Base-by-base conservation (phyloP, 1,140 invertebrate genomes). In the Brachionus sp. region DNA sequence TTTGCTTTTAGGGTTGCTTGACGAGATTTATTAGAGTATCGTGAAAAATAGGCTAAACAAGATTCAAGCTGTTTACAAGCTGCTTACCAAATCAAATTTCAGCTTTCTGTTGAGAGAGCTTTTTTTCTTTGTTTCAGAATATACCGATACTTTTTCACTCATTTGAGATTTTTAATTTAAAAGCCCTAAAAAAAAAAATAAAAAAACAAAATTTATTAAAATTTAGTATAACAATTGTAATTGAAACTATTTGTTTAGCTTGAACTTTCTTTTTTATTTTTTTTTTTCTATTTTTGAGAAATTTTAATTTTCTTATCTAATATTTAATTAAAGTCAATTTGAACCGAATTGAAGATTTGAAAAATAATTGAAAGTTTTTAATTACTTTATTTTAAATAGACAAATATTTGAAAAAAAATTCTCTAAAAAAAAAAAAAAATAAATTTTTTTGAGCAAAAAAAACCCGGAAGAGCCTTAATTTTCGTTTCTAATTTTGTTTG, bases 1-100 rank as follows among this genome's bases (percentile, higher is more conserved):
- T 37, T 70, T 42, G 66, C 35, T 37, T 37, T 39, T 70, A 37
- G 66, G 29, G 35, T 23, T 70, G 16, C 37, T 37, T 70, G 16
- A 39, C 35, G 13, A 39, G 37, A 39, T 39, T 37, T 39, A 39
- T 70, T 39, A 33, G 5, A 33, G 25, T 66, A 33, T 66, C 29
- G 64, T 13, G 13, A 66, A 66, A 66, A 66, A 13, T 66, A 66
- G 64, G 33, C 64, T 66, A 70, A n/a, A 57, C 50, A 57, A 37
- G 35, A 70, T 19, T 70, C 66, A 70, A 70, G 66, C 66, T 70
- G 66, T 70, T 70, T 39, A 44, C 23, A 25, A 46, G 42, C 39
- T 13, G 44, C 70, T 75, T 75, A 75, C 70, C 70, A 75, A 46
- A 75, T 75, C 70, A 46, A 12, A 46, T 75, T 46, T 75, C 23